Base-by-base conservation (phyloP, 2,113 vertebrate species). In the Capreolus pygargus region DNA sequence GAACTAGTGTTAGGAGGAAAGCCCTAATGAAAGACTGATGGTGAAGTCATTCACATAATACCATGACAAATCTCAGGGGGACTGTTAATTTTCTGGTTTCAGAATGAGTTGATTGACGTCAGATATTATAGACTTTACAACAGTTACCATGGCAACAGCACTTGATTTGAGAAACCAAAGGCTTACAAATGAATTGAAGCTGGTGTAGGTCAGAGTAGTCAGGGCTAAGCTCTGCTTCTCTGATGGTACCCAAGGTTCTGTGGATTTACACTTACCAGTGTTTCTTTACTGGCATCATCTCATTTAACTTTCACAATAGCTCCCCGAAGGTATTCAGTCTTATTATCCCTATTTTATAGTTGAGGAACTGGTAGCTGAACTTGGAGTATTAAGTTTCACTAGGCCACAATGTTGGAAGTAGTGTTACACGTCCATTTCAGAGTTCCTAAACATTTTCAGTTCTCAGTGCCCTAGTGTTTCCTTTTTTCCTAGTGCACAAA, bases 61-160 rank as follows among this genome's bases (percentile, higher is more conserved):
- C 19, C 7, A 8, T 28, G 33, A 81, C 61, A 81, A 58, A 79
- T 12, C 39, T 54, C 36, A 57, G 36, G 30, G 43, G n/a, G 25
- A 9, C 1, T 88, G 30, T 67, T 85, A 52, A 67, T 92, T 96
- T 96, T 54, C 54, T 88, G 88, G 43, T 54, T 95, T 84, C 84
- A 90, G 61, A 96, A 81, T 64, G 19, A 96, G 55, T 76, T 85
- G n/a, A 52, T 70, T 97, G 95, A 92, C 47, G 58, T 45, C 81
- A 95, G 39, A n/a, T 90, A 67, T 15, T 76, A 84, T 8, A 91
- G 50, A 47, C 76, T 54, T 5, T 90, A 76, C 52, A 95, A 47
- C 54, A 76, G 88, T 76, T 8, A 79, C 87, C 92, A 96, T 97
- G 87, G 92, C 86, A 97, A 96, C 84, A 89, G 57, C 39, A 87